These are phyloP conservation scores for rabbit (Oryctolagus cuniculus) DNA, from an alignment of 2,113 vertebrate species.

Conservation along the genomic window mOryCun1.1 NC_091437.1:20615501-20616000, in stretches of 20 bases:
- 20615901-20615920: accelerated
- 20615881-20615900: not conserved
- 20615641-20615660: not conserved
- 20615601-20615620: not conserved
- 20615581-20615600: not conserved
- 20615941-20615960: not conserved
- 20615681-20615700: not conserved
- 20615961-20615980: not conserved
- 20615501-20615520: too few relatives aligned
- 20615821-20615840: not conserved
- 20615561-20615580: not conserved
- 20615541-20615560: not conserved
- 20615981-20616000: not conserved
- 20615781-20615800: not conserved
- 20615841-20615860: not conserved
- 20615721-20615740: not conserved
- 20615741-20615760: not conserved
- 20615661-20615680: not conserved
- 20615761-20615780: accelerated
- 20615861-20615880: not conserved
- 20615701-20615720: not conserved
- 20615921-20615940: too few relatives aligned
- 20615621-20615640: not conserved
- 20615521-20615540: too few relatives aligned
- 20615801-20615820: not conserved